phyloP scores from a whole-genome alignment of 1,140 invertebrate genomes.

The Megalopta genalis region DNA sequence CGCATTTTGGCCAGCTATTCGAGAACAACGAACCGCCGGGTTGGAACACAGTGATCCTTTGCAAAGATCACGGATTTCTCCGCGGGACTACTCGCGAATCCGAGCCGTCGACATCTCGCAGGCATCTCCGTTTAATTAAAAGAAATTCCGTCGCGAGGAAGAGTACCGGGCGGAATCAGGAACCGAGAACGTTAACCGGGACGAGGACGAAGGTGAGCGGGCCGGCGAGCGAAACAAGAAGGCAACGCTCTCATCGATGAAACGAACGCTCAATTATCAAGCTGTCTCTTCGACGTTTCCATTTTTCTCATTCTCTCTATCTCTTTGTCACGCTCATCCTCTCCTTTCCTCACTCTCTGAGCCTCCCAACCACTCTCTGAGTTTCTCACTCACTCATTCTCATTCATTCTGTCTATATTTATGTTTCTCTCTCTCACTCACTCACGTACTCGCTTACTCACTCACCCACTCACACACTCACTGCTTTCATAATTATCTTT shows the following conservation, averaged over 20 bases:
- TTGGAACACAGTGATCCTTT: too few relatives aligned
- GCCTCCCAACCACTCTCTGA: too few relatives aligned
- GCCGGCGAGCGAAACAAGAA: neutral
- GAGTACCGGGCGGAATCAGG: slow-evolving; percentile 22
- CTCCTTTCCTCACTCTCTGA: too few relatives aligned
- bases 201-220: slow-evolving; percentile 26
- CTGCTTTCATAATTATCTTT: too few relatives aligned
- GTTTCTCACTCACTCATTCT: too few relatives aligned
- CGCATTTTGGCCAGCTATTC: too few relatives aligned
- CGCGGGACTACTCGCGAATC: neutral
- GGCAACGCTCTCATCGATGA: slow-evolving; percentile 44
- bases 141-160: slow-evolving; percentile 30
- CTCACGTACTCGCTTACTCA: too few relatives aligned
- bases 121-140: slow-evolving; percentile 41
- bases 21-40: too few relatives aligned
- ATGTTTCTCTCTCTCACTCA: too few relatives aligned
- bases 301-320: neutral
- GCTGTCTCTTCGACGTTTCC: slow-evolving; percentile 39
- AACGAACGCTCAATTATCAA: slow-evolving; percentile 52
- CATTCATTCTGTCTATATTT: too few relatives aligned
- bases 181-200: neutral
- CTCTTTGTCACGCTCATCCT: too few relatives aligned
- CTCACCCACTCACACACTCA: too few relatives aligned
- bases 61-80: neutral
- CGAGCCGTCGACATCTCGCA: neutral